phyloP scores from a whole-genome alignment of 2,797 vertebrate genomes.

The Lycodopsis pacificus region DNA sequence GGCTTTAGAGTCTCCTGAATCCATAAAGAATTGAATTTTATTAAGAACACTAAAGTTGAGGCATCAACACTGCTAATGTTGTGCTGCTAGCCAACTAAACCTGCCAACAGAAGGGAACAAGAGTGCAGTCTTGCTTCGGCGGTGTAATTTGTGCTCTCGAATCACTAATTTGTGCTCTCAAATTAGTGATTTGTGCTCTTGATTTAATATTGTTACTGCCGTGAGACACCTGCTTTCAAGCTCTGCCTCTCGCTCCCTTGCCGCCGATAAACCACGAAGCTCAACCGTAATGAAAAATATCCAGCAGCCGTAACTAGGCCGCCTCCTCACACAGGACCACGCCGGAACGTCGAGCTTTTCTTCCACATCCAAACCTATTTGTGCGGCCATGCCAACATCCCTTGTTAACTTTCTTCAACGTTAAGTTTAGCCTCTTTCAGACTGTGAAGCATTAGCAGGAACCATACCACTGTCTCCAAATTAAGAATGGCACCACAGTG shows the following conservation, averaged over 20 bases:
- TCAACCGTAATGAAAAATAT: neutral
- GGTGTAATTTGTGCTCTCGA: too few relatives aligned
- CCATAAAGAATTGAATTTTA: conserved; percentile 30
- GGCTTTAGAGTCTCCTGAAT: conserved; percentile 23
- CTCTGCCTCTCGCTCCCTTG: neutral
- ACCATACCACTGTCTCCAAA: neutral
- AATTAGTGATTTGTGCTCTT: neutral
- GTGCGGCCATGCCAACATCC: neutral
- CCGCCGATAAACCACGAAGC: neutral
- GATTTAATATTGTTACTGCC: conserved; percentile 8
- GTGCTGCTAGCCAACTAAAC: neutral
- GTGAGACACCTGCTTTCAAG: neutral
- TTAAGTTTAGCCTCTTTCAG: neutral
- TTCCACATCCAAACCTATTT: neutral
- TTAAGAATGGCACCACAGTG: neutral
- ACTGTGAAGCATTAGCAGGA: neutral
- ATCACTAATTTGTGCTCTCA: neutral
- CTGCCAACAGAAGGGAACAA: neutral
- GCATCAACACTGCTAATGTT: neutral
- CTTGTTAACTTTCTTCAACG: neutral
- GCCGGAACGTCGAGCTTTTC: neutral
- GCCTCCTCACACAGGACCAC: neutral
- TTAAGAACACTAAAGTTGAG: conserved; percentile 18
- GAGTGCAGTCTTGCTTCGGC: too few relatives aligned
- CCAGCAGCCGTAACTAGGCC: neutral